These are phyloP conservation scores for Malacosoma neustria DNA, from an alignment of 2,888 invertebrate species.

Conservation along the genomic window DNA sequence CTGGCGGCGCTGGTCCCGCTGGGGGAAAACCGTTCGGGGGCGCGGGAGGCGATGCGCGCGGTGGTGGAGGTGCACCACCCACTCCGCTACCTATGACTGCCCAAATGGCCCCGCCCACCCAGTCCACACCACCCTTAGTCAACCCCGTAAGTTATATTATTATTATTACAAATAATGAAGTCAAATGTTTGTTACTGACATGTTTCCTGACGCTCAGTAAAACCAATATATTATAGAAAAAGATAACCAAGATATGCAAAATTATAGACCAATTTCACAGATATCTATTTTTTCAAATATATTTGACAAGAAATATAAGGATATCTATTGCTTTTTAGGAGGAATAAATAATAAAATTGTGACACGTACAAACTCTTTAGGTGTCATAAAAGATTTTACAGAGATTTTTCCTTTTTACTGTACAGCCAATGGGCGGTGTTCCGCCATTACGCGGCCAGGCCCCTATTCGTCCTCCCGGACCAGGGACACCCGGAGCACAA, in stretches of 20 bases:
- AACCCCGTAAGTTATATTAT: conserved; percentile 43
- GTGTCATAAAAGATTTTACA: too few relatives aligned
- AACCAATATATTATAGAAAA: too few relatives aligned
- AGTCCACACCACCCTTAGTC: conserved; percentile 62
- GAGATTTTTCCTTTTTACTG: too few relatives aligned
- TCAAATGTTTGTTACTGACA: too few relatives aligned
- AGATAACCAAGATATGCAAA: too few relatives aligned
- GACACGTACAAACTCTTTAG: too few relatives aligned
- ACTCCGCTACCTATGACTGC: conserved; percentile 73
- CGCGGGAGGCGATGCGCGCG: conserved; percentile 24
- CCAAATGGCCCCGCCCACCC: conserved; percentile 75
- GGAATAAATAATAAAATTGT: too few relatives aligned
- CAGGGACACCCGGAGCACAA: conserved; percentile 32
- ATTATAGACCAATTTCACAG: too few relatives aligned
- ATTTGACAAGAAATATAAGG: too few relatives aligned
- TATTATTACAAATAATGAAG: neutral
- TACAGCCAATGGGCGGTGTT: conserved; percentile 47
- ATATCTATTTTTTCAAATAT: too few relatives aligned
- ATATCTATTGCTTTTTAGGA: too few relatives aligned
- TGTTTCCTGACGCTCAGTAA: neutral
- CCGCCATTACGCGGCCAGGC: conserved; percentile 45
- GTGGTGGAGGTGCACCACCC: conserved; percentile 64
- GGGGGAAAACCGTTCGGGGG: conserved; percentile 33
- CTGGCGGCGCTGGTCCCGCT: conserved; percentile 20
- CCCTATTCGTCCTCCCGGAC: conserved; percentile 35